A percentile compares a stretch with the other conserved stretches of the same genome.
Conservation (phyloP, 2,113 vertebrate species). For the Capreolus pygargus region DNA sequence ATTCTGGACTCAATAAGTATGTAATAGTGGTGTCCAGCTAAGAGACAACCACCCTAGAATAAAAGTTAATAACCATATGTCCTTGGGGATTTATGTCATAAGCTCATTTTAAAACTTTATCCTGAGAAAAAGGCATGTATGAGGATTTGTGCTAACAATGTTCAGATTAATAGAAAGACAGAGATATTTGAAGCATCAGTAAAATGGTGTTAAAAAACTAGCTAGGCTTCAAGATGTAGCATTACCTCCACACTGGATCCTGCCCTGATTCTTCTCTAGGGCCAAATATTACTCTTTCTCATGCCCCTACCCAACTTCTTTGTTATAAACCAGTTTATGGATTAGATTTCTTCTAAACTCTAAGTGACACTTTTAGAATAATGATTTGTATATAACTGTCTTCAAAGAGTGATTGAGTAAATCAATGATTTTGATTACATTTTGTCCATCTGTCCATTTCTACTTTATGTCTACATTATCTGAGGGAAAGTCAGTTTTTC, state of each 20-base stretch:
- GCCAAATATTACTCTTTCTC: not conserved
- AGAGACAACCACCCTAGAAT: not conserved
- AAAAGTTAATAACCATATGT: not conserved
- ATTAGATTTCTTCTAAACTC: not conserved
- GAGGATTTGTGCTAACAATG: not conserved
- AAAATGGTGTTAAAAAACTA: not conserved
- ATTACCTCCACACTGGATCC: not conserved
- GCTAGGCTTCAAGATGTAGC: not conserved
- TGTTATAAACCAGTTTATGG: not conserved
- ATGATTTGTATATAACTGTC: not conserved
- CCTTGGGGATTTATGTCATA: not conserved
- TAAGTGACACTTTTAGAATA: not conserved
- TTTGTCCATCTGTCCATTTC: not conserved
- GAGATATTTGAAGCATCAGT: not conserved
- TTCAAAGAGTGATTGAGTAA: not conserved
- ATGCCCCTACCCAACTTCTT: not conserved
- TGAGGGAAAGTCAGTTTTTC: not conserved
- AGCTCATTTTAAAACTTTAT: not conserved
- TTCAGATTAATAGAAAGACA: not conserved
- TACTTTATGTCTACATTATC: not conserved
- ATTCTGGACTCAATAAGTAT: not conserved
- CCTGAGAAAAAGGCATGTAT: not conserved
- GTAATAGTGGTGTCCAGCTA: not conserved
- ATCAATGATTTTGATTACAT: not conserved
- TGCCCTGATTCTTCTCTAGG: not conserved